These are phyloP conservation scores for Orientallactaga bullata DNA, from an alignment of 2,113 vertebrate genomes.

Conservation along the genomic window DNA sequence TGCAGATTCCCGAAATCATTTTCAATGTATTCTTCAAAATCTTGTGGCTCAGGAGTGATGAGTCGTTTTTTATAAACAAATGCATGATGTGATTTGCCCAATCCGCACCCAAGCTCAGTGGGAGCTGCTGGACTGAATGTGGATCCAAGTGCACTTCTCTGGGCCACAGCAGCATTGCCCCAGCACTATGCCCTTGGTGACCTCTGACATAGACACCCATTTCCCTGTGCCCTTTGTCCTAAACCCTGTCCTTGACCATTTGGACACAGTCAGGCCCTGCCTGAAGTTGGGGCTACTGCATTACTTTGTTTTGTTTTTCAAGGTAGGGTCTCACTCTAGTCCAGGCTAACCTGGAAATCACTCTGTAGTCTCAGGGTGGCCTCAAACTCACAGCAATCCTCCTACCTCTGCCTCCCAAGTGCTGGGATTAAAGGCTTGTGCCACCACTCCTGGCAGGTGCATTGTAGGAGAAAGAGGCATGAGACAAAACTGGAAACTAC, in stretches of 20 bases:
- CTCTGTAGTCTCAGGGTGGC: too few relatives aligned
- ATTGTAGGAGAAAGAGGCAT: neutral
- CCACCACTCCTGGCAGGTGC: too few relatives aligned
- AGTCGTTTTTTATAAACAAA: neutral
- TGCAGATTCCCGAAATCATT: slow-evolving; percentile 28
- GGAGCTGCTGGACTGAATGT: neutral
- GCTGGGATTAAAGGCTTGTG: too few relatives aligned
- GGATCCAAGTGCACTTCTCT: fast-evolving
- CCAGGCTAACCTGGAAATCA: too few relatives aligned
- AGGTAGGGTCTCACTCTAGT: too few relatives aligned
- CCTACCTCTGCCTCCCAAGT: too few relatives aligned
- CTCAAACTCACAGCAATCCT: too few relatives aligned
- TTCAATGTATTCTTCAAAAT: neutral
- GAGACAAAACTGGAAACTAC: neutral
- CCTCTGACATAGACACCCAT: neutral
- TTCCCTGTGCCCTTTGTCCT: neutral
- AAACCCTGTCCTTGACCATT: neutral
- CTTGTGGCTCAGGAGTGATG: neutral
- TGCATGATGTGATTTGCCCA: neutral
- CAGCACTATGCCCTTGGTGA: too few relatives aligned
- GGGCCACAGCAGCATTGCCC: fast-evolving
- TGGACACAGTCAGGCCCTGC: neutral
- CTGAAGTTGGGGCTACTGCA: neutral
- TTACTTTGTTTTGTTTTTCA: too few relatives aligned
- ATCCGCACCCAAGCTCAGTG: neutral